Percentiles rank a stretch among this genome's conserved stretches.
phyloP scores from a whole-genome alignment of 2,888 invertebrate species.

The Ganaspis brasiliensis region DNA sequence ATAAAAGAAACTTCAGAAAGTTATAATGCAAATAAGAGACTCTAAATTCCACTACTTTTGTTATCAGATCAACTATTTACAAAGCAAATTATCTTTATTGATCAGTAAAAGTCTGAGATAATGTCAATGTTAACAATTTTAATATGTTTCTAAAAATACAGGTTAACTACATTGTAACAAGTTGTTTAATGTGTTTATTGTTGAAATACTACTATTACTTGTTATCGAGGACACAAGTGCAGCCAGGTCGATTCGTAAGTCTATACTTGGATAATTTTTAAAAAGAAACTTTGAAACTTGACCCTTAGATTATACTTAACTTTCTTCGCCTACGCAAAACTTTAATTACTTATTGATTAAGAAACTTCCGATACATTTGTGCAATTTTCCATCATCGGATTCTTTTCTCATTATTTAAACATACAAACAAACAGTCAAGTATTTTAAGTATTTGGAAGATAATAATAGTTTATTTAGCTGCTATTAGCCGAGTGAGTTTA shows the following conservation, averaged over 20 bases:
- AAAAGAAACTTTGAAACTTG: constrained; percentile 21
- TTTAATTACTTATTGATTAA: neutral
- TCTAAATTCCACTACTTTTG: neutral
- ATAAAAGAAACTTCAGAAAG: neutral
- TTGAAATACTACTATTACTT: constrained; percentile 5
- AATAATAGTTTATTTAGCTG: no score
- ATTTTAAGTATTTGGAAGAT: no score
- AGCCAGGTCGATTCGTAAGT: constrained; percentile 9
- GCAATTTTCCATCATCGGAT: no score
- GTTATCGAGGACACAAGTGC: constrained; percentile 31
- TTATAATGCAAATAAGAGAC: neutral
- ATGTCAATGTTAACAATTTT: neutral
- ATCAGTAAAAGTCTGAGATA: constrained; percentile 8
- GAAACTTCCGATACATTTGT: no score
- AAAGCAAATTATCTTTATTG: constrained; percentile 2
- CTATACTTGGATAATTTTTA: neutral
- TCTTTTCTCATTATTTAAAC: no score
- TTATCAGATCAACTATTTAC: neutral
- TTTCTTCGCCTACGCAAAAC: constrained; percentile 2
- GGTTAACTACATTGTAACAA: neutral
- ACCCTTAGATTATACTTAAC: neutral
- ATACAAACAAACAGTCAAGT: no score
- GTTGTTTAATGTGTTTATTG: constrained; percentile 8
- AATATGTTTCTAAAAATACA: neutral
- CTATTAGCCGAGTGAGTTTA: no score